These are phyloP conservation scores for Anas acuta DNA, from an alignment of 2,797 vertebrate genomes.

Conservation along the genomic window DNA sequence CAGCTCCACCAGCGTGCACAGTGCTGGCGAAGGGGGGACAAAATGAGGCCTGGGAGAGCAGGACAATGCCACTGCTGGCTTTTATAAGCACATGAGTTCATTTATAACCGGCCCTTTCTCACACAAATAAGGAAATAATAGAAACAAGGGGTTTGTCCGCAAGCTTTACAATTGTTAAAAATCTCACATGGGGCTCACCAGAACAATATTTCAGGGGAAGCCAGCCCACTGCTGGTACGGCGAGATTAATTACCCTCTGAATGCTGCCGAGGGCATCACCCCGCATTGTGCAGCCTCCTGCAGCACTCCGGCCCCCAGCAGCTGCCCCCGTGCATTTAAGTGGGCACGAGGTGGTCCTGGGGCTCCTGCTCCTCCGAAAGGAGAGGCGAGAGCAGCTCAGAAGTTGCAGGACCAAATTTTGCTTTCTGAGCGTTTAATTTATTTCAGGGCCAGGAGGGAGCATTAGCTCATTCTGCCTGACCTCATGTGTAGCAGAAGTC, in stretches of 20 bases:
- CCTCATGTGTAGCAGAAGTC: slow-evolving; percentile 25
- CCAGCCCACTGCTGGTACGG: background rate
- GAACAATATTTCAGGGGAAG: background rate
- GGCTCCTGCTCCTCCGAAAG: accelerated
- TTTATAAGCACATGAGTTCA: background rate
- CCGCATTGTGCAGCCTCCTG: accelerated
- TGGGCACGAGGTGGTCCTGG: background rate
- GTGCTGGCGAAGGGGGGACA: background rate
- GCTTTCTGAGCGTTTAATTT: background rate
- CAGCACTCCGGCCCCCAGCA: background rate
- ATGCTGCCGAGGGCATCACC: background rate
- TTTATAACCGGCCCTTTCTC: background rate
- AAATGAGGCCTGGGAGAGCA: background rate
- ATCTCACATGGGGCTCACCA: background rate
- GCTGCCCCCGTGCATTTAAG: background rate
- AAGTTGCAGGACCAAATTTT: background rate
- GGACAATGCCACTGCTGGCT: background rate
- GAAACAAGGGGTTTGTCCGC: background rate
- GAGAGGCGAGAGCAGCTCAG: background rate
- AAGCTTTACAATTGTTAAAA: background rate
- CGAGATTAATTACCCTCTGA: background rate
- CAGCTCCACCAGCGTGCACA: background rate
- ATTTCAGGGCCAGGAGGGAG: slow-evolving; percentile 25
- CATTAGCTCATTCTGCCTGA: slow-evolving; percentile 58
- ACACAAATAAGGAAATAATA: background rate